Percentiles rank a stretch among this genome's conserved stretches.
Conservation (phyloP, 1,140 invertebrate genomes). For the Harpegnathos saltator region DNA sequence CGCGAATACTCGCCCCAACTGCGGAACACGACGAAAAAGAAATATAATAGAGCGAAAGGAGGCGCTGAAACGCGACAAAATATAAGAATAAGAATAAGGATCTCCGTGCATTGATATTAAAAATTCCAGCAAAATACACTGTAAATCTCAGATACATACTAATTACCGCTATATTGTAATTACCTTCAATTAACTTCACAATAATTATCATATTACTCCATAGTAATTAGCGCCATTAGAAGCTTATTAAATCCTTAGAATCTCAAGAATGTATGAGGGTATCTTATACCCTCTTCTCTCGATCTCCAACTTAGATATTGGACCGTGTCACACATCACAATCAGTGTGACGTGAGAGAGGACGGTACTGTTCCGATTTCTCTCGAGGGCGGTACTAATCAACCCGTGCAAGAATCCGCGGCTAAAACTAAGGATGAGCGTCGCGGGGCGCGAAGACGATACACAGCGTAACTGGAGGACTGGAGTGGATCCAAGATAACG, state of each 20-base stretch:
- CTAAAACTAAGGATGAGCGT: not conserved
- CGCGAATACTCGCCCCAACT: conserved; percentile 27
- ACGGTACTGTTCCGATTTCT: not conserved
- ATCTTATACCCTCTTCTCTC: not conserved
- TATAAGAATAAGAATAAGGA: conserved; percentile 14
- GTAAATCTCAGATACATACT: too few relatives aligned
- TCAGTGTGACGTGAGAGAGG: not conserved
- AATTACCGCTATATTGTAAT: not conserved
- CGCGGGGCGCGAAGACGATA: not conserved
- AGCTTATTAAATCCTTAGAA: too few relatives aligned
- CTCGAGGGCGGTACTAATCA: not conserved
- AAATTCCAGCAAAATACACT: not conserved
- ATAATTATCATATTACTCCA: not conserved
- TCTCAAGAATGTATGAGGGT: not conserved
- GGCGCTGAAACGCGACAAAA: not conserved
- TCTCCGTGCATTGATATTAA: not conserved
- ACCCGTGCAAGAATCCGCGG: not conserved
- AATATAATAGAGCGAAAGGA: conserved; percentile 35
- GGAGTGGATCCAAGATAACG: not conserved
- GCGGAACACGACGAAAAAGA: conserved; percentile 12
- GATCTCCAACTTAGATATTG: not conserved
- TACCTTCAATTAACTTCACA: not conserved
- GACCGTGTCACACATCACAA: too few relatives aligned
- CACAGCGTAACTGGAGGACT: not conserved
- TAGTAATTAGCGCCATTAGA: not conserved